Evolutionary conservation across 2,113 vertebrate genomes (phyloP), one percentile per base, ranked within the genome.

Genomic region (Addax nasomaculatus): DNA sequence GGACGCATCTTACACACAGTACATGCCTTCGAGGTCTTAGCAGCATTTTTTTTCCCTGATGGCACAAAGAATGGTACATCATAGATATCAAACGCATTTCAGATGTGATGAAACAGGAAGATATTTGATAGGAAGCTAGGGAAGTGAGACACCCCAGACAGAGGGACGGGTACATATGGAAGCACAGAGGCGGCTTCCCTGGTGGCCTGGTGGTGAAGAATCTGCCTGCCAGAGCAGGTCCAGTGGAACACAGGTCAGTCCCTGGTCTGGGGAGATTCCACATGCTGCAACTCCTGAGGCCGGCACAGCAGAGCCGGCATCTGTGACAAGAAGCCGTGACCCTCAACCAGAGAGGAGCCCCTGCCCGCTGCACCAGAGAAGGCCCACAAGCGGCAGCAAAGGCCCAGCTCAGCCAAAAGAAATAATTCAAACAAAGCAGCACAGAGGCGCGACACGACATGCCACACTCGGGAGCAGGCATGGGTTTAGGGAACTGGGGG

Each of bases 381-480:
- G 36, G 67, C 36, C 36, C 12, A 11, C 36, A 25, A 13, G 36
- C 11, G 12, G 36, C 21, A 25, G 21, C 13, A 36, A 25, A 14
- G 29, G 36, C 36, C 36, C 36, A 1, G 36, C 36, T 13, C 36
- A 43, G 36, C 70, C 11, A 2, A 39, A 13, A 43, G 36, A 6
- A 14, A 1, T 25, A 3, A 39, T 6, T 14, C 25, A 43, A 7
- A 4, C 15, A 33, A 5, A 11, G 12, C 33, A 43, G n/a, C 1
- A 1, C 51, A 49, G 81, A 45, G 88, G 19, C 36, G 10, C 1
- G 0, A 1, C 5, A 0, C 0, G 3, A 11, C 16, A 16, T 0
- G 14, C 73, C 30, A 6, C 23, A 0, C 17, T 36, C 29, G 1
- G 21, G 23, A 5, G 16, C 23, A 19, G 15, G 23, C 8, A 7